Evolutionary conservation across 2,797 vertebrate species (phyloP).

Genomic region (Peromyscus aztecus): DNA sequence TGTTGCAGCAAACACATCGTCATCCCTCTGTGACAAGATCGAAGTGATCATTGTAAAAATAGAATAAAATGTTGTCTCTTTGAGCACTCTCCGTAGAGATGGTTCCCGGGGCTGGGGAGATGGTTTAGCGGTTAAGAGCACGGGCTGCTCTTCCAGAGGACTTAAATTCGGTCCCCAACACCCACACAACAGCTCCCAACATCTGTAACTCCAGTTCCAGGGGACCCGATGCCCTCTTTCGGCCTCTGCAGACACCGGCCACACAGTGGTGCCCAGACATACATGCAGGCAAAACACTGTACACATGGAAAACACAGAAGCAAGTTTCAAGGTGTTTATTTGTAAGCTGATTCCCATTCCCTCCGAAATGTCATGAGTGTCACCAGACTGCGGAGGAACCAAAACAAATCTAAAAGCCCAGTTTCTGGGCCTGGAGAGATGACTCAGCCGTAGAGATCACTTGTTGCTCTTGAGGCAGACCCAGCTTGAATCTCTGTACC

Average conservation of each 20-base stretch:
- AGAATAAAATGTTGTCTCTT: background rate
- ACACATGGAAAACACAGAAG: background rate
- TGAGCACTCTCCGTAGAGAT: background rate
- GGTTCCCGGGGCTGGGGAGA: background rate
- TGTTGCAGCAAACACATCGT: background rate
- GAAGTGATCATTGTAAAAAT: background rate
- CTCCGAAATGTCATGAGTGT: background rate
- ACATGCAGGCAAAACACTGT: background rate
- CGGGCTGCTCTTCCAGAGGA: background rate
- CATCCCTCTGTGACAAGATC: background rate
- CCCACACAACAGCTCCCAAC: background rate
- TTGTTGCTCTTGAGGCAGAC: background rate
- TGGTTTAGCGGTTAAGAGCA: background rate
- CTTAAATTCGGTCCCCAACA: background rate
- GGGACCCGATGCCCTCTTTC: background rate
- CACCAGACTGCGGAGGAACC: background rate
- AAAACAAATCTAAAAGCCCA: conserved; percentile 6
- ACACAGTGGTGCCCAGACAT: background rate
- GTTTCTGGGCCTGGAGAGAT: background rate
- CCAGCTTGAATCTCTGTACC: background rate
- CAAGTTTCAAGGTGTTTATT: background rate
- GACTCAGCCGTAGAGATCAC: too few relatives aligned
- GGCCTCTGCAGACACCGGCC: background rate
- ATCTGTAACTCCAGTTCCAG: background rate
- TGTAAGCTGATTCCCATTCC: background rate